phyloP scores from a whole-genome alignment of 2,797 vertebrate species.

The Rhyacichthys aspro region DNA sequence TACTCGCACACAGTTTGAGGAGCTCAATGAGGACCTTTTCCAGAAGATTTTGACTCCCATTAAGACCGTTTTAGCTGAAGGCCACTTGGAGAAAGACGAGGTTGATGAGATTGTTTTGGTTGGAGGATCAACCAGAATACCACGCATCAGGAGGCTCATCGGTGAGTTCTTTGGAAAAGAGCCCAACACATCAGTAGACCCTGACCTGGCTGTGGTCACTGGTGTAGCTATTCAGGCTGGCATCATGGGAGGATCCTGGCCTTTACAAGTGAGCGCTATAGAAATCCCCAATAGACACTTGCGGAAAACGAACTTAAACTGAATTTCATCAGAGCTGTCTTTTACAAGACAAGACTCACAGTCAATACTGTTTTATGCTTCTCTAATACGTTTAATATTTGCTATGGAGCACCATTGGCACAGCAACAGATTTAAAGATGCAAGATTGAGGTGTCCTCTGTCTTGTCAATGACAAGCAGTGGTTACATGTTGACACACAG shows the following conservation, averaged over 20 bases:
- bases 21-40: conserved; percentile 93
- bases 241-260: conserved; percentile 97
- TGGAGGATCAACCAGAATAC: conserved; percentile 95
- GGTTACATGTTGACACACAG: neutral
- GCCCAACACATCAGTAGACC: conserved; percentile 95
- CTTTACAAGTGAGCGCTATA: conserved; percentile 95
- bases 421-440: conserved; percentile 1
- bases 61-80: conserved; percentile 88
- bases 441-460: neutral
- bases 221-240: conserved; percentile 97
- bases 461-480: neutral
- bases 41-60: conserved; percentile 93
- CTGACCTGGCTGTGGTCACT: conserved; percentile 93
- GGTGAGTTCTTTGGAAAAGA: conserved; percentile 92
- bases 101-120: conserved; percentile 97
- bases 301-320: conserved; percentile 93
- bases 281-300: conserved; percentile 96
- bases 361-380: conserved; percentile 12
- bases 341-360: conserved; percentile 2
- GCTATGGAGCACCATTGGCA: conserved; percentile 1
- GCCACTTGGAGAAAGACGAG: conserved; percentile 85
- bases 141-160: conserved; percentile 90
- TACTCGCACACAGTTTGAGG: conserved; percentile 88
- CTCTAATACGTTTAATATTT: conserved; percentile 7
- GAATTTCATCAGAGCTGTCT: conserved; percentile 19